phyloP scores from a whole-genome alignment of 2,113 vertebrate genomes.

The Sinocyclocheilus rhinocerous region DNA sequence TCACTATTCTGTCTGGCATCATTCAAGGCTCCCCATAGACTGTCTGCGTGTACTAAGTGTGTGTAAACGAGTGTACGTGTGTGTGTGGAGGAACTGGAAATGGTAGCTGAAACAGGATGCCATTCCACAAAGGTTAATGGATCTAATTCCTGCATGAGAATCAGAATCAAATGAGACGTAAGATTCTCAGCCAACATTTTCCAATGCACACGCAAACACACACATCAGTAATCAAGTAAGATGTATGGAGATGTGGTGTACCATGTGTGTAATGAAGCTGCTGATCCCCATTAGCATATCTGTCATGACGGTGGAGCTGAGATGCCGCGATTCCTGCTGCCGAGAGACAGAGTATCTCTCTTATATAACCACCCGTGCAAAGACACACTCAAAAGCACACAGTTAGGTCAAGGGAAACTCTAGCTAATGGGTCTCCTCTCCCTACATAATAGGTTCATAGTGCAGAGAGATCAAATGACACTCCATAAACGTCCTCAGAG shows the following conservation, averaged over 20 bases:
- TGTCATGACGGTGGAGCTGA: neutral
- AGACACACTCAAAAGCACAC: neutral
- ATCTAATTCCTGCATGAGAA: neutral
- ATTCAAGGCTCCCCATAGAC: neutral
- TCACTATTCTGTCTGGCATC: slow-evolving; percentile 7
- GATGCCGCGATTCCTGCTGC: neutral
- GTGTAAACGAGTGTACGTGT: neutral
- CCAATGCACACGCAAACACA: neutral
- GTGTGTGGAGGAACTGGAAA: slow-evolving; percentile 1
- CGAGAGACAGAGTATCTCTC: neutral
- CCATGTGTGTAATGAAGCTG: neutral
- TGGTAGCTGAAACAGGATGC: neutral
- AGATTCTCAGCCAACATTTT: neutral
- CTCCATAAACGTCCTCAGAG: neutral
- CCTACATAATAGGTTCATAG: neutral
- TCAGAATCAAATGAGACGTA: neutral
- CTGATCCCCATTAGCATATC: neutral
- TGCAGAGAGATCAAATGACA: slow-evolving; percentile 16
- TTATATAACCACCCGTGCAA: slow-evolving; percentile 7
- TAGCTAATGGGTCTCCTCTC: neutral
- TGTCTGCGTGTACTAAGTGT: neutral
- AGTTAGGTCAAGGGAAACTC: neutral
- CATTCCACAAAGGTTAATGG: neutral
- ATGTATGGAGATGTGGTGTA: neutral
- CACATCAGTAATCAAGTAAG: neutral